Evolutionary conservation across 2,888 invertebrate species (phyloP).

Genomic region (Thysanoteuthis rhombus): DNA sequence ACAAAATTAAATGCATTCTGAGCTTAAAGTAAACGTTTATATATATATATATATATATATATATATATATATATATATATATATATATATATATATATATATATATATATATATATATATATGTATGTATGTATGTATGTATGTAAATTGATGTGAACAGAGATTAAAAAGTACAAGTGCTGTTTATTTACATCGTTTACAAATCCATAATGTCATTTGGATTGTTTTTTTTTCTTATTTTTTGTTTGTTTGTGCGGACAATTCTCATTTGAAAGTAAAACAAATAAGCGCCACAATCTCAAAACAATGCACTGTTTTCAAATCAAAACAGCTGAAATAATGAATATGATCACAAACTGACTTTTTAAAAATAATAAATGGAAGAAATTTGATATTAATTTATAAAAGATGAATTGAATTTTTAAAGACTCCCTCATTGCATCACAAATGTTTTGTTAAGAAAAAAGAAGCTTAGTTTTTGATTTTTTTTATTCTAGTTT

Average conservation of each 20-base stretch:
- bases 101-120: neutral
- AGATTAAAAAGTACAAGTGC: neutral
- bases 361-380: neutral
- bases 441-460: neutral
- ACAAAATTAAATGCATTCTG: no score
- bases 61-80: neutral
- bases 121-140: neutral
- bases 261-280: neutral
- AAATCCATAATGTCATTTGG: neutral
- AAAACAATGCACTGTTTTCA: neutral
- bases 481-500: neutral
- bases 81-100: neutral
- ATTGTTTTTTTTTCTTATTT: no score
- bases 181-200: neutral
- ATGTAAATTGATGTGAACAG: neutral
- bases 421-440: neutral
- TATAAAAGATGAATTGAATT: neutral
- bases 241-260: no score
- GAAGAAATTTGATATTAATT: neutral
- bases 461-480: no score
- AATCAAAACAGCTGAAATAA: neutral
- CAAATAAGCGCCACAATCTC: neutral
- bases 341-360: neutral
- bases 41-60: no score
- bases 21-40: no score